A percentile compares a stretch with the other conserved stretches of the same genome.
Evolutionary conservation across 2,113 vertebrate species (phyloP).

Genomic region (Plecotus auritus): DNA sequence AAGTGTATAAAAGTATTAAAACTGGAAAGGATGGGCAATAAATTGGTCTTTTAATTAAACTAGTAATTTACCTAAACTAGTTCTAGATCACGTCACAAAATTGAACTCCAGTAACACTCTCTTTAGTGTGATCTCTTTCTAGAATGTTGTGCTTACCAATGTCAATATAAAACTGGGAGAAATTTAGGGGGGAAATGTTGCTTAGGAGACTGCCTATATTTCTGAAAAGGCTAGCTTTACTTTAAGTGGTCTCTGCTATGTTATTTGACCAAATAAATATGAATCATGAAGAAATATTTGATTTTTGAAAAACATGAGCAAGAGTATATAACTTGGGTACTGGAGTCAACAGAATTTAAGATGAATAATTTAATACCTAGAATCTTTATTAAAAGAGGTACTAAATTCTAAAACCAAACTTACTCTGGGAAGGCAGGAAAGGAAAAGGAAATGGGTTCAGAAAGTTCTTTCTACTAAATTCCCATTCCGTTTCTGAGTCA

Average conservation of each 20-base stretch:
- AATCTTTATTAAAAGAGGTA: background rate
- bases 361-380: constrained; percentile 31
- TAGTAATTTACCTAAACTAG: constrained; percentile 1
- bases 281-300: background rate
- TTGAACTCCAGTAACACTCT: background rate
- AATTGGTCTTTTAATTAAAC: background rate
- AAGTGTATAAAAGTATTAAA: background rate
- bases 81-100: background rate
- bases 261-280: constrained; percentile 24
- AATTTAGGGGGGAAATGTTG: background rate
- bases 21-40: background rate
- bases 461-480: background rate
- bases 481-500: background rate
- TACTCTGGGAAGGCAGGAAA: background rate
- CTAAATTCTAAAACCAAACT: background rate
- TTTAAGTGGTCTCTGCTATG: background rate
- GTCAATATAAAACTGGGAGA: background rate
- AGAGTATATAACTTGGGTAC: background rate
- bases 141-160: background rate
- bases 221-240: constrained; percentile 8
- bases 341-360: background rate
- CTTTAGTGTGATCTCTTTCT: background rate
- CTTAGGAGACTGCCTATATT: background rate
- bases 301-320: constrained; percentile 17
- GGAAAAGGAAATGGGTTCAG: background rate